These are phyloP conservation scores for Athalia rosae DNA, from an alignment of 2,888 invertebrate species.

Conservation along the genomic window DNA sequence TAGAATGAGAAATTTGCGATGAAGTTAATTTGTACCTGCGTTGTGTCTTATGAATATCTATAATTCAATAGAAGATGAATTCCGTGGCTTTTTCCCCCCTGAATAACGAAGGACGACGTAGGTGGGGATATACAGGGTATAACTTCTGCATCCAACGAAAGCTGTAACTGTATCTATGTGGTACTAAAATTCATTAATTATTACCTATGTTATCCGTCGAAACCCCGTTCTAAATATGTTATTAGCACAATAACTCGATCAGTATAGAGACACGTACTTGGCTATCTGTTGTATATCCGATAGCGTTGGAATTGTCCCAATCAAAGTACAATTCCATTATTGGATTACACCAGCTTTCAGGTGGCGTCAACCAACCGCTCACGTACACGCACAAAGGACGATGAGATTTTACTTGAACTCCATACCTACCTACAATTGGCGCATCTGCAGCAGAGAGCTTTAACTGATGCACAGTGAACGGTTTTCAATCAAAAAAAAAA, in stretches of 20 bases:
- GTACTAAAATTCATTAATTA: slow-evolving; percentile 28
- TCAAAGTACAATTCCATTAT: slow-evolving; percentile 29
- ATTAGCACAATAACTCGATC: slow-evolving; percentile 35
- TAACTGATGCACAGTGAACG: too few relatives aligned
- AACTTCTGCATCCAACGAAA: not conserved
- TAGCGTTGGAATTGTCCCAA: slow-evolving; percentile 35
- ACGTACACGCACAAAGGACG: not conserved
- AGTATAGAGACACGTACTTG: not conserved
- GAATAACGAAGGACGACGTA: too few relatives aligned
- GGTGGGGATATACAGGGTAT: not conserved
- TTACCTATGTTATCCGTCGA: slow-evolving; percentile 35
- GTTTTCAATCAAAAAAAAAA: too few relatives aligned
- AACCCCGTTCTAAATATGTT: slow-evolving; percentile 30
- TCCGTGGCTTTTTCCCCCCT: too few relatives aligned
- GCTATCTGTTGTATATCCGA: slow-evolving; percentile 1
- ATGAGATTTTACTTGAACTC: not conserved
- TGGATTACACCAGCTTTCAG: not conserved
- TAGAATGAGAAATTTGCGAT: too few relatives aligned
- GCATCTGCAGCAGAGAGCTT: too few relatives aligned
- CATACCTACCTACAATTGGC: not conserved
- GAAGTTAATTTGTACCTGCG: too few relatives aligned
- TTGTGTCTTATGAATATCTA: too few relatives aligned
- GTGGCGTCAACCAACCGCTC: not conserved
- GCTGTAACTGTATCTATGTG: not conserved
- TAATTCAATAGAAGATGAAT: too few relatives aligned